phyloP scores from a whole-genome alignment of 2,113 vertebrate genomes.

The Pimephales promelas region DNA sequence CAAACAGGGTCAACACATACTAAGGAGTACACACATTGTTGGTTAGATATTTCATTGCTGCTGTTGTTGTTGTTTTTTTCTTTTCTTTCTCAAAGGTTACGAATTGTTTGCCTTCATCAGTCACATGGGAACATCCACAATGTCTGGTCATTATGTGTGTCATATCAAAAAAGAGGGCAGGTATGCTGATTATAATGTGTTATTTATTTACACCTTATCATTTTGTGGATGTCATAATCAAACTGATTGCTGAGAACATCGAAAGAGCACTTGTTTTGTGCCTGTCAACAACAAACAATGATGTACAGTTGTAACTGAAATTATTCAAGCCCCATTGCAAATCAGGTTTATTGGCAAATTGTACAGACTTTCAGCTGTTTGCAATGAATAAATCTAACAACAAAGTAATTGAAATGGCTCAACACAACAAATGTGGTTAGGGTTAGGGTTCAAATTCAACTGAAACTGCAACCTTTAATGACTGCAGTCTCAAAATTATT shows the following conservation, averaged over 20 bases:
- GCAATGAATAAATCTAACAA: too few species aligned
- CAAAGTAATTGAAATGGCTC: too few species aligned
- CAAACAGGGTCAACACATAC: neutral
- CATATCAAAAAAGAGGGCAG: slow-evolving; percentile 98
- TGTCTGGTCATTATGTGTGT: slow-evolving; percentile 97
- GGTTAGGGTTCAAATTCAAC: too few species aligned
- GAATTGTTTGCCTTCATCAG: slow-evolving; percentile 97
- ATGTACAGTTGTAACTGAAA: neutral
- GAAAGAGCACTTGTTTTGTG: neutral
- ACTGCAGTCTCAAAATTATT: too few species aligned
- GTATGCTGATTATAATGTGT: slow-evolving; percentile 71
- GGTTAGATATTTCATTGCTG: neutral
- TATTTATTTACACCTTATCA: neutral
- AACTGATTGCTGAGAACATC: neutral
- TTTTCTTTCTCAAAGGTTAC: slow-evolving; percentile 80
- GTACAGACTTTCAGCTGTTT: too few species aligned
- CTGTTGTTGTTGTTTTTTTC: neutral
- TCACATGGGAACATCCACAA: slow-evolving; percentile 97
- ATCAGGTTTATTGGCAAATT: too few species aligned
- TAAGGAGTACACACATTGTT: neutral
- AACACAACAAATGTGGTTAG: too few species aligned
- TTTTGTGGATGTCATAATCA: neutral
- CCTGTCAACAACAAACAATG: neutral
- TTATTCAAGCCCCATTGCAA: too few species aligned
- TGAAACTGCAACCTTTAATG: too few species aligned